Percentiles rank a stretch among this genome's conserved stretches.
Conservation (phyloP, 2,797 vertebrate genomes). For the Myotis planiceps region DNA sequence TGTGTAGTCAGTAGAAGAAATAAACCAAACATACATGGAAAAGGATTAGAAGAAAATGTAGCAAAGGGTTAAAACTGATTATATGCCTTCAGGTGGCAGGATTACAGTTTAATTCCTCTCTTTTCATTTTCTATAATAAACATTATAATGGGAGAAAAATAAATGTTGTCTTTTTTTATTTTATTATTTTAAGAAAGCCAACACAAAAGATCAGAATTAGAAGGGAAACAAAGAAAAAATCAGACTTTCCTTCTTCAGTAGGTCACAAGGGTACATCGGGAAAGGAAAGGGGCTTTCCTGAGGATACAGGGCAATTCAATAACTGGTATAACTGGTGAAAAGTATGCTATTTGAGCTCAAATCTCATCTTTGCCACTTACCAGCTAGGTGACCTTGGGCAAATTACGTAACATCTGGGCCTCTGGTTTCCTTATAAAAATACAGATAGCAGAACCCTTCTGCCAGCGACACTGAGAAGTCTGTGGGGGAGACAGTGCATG, state of each 20-base stretch:
- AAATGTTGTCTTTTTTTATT: neutral
- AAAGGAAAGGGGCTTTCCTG: neutral
- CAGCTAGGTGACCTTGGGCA: neutral
- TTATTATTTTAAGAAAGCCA: neutral
- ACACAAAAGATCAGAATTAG: constrained; percentile 3
- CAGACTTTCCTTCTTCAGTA: neutral
- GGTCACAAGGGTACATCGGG: neutral
- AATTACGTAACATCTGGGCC: neutral
- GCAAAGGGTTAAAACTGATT: neutral
- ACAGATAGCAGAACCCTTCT: neutral
- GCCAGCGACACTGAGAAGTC: neutral
- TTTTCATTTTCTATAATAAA: neutral
- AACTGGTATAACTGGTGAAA: neutral
- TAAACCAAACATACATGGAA: neutral
- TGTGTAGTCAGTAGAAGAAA: neutral
- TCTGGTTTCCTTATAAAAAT: neutral
- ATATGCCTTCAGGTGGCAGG: neutral
- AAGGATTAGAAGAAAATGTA: neutral
- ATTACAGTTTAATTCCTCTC: neutral
- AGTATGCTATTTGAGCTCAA: neutral
- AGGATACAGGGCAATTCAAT: neutral
- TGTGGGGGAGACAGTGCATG: neutral
- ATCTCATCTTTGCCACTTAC: neutral
- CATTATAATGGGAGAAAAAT: neutral
- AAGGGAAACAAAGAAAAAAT: neutral